phyloP scores from a whole-genome alignment of 2,797 vertebrate genomes.

The Pterois miles region DNA sequence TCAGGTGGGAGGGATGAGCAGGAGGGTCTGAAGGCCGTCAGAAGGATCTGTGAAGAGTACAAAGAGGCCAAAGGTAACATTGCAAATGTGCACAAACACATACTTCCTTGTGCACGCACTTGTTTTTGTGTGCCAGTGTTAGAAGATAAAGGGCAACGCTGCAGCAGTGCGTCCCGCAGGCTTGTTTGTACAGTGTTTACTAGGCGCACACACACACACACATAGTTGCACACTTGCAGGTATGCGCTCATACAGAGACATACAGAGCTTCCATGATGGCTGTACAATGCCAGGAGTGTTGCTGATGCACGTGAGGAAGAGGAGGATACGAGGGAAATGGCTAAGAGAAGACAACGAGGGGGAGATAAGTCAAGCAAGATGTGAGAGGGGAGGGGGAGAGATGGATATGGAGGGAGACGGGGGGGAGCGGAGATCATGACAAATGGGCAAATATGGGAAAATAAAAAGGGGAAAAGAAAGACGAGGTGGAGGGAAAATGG shows the following conservation, averaged over 20 bases:
- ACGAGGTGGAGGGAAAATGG: conserved; percentile 2
- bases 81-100: conserved; percentile 13
- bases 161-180: conserved; percentile 35
- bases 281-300: conserved; percentile 22
- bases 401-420: background rate
- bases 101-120: background rate
- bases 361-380: conserved; percentile 7
- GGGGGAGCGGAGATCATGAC: conserved; percentile 12
- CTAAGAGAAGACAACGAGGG: background rate
- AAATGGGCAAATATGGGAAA: conserved; percentile 25
- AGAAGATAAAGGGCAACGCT: conserved; percentile 56
- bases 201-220: conserved; percentile 1
- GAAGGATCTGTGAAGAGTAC: conserved; percentile 84
- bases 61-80: conserved; percentile 87
- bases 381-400: background rate
- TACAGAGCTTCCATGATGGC: conserved; percentile 1
- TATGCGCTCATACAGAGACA: conserved; percentile 19
- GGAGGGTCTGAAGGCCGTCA: conserved; percentile 82
- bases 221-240: conserved; percentile 30
- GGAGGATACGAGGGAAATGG: background rate
- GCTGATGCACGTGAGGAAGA: conserved; percentile 14
- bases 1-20: conserved; percentile 86
- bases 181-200: conserved; percentile 51
- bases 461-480: conserved; percentile 5
- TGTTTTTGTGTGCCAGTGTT: conserved; percentile 46